Conservation (phyloP, 2,113 vertebrate species). For the Trematomus loennbergii region DNA sequence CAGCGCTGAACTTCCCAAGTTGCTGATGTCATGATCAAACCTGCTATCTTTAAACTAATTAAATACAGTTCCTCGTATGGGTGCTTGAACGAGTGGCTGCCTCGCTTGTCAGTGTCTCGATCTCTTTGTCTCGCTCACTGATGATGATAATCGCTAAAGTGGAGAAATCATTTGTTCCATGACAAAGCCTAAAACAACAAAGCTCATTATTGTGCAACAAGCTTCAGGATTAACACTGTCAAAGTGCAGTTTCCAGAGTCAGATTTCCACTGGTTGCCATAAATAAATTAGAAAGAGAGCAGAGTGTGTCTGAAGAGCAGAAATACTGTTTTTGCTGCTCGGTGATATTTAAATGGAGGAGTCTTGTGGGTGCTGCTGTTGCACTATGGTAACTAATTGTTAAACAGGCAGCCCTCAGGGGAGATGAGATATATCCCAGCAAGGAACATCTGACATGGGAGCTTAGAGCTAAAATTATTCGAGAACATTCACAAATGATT, state of each 20-base stretch:
- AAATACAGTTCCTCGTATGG: slow-evolving; percentile 48
- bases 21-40: slow-evolving; percentile 67
- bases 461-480: slow-evolving; percentile 50
- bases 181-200: slow-evolving; percentile 55
- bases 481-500: slow-evolving; percentile 48
- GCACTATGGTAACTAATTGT: slow-evolving; percentile 50
- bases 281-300: slow-evolving; percentile 20
- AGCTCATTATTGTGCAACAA: slow-evolving; percentile 49
- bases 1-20: slow-evolving; percentile 46
- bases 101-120: slow-evolving; percentile 44
- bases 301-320: slow-evolving; percentile 4
- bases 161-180: slow-evolving; percentile 55
- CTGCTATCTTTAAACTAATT: slow-evolving; percentile 72
- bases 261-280: slow-evolving; percentile 42
- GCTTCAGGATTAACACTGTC: slow-evolving; percentile 48
- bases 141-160: slow-evolving; percentile 51
- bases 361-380: slow-evolving; percentile 26
- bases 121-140: slow-evolving; percentile 41
- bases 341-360: slow-evolving; percentile 11
- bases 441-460: slow-evolving; percentile 41
- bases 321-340: slow-evolving; percentile 22
- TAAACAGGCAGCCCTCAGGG: slow-evolving; percentile 32
- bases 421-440: slow-evolving; percentile 23
- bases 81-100: slow-evolving; percentile 34
- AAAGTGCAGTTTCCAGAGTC: slow-evolving; percentile 33